A percentile compares a stretch with the other conserved stretches of the same genome.
phyloP scores from a whole-genome alignment of 2,113 vertebrate genomes.

The Theristicus caerulescens region DNA sequence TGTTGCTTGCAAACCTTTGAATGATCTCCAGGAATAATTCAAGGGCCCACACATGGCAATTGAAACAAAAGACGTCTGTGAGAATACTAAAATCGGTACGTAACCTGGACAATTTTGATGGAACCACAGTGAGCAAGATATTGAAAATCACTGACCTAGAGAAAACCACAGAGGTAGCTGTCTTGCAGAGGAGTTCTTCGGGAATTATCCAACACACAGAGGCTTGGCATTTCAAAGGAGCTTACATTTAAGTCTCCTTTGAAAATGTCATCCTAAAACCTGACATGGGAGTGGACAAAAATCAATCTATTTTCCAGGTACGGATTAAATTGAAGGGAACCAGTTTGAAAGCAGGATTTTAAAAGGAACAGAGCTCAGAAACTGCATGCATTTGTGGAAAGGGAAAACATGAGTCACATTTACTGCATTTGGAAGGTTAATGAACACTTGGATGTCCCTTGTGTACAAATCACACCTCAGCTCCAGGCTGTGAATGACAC shows the following conservation, averaged over 20 bases:
- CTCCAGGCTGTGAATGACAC: neutral
- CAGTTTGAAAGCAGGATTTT: neutral
- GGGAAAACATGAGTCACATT: neutral
- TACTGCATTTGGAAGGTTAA: slow-evolving; percentile 11
- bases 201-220: neutral
- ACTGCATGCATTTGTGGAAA: neutral
- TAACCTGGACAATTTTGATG: neutral
- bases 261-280: slow-evolving; percentile 15
- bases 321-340: neutral
- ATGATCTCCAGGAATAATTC: neutral
- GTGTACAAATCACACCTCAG: neutral
- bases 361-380: neutral
- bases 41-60: neutral
- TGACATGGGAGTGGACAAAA: neutral
- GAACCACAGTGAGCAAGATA: neutral
- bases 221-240: neutral
- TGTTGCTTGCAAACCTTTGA: neutral
- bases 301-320: neutral
- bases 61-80: neutral
- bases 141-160: neutral
- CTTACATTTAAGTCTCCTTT: neutral
- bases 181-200: neutral
- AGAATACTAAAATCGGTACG: neutral
- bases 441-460: neutral
- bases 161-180: neutral